These are phyloP conservation scores for Aporrectodea caliginosa DNA, from an alignment of 1,140 invertebrate genomes.

Conservation along the genomic window DNA sequence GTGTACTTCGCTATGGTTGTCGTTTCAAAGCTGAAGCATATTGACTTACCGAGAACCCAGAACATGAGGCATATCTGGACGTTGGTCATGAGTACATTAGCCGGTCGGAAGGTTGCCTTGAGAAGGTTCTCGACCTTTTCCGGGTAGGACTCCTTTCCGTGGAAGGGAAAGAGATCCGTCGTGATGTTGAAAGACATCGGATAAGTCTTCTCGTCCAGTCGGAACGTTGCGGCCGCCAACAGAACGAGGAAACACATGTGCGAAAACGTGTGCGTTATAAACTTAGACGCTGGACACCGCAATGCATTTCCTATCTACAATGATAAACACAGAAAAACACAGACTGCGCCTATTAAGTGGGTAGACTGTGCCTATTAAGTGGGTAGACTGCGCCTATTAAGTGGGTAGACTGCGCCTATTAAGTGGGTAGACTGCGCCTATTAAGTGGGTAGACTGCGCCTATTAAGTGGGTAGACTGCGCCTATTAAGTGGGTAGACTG, in stretches of 20 bases:
- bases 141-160: background rate
- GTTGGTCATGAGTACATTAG: slow-evolving; percentile 52
- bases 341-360: too few relatives aligned
- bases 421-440: too few relatives aligned
- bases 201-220: slow-evolving; percentile 19
- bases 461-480: too few relatives aligned
- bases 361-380: too few relatives aligned
- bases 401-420: too few relatives aligned
- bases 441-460: too few relatives aligned
- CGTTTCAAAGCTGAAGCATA: too few relatives aligned
- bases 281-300: slow-evolving; percentile 51
- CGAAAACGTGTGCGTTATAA: slow-evolving; percentile 50
- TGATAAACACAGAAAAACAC: too few relatives aligned
- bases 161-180: slow-evolving; percentile 13
- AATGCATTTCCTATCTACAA: slow-evolving; percentile 47
- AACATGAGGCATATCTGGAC: slow-evolving; percentile 56
- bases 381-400: too few relatives aligned
- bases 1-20: too few relatives aligned
- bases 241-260: slow-evolving; percentile 54
- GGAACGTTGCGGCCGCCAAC: slow-evolving; percentile 53
- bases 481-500: too few relatives aligned
- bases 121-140: slow-evolving; percentile 51
- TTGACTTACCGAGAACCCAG: slow-evolving; percentile 54
- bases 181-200: slow-evolving; percentile 24
- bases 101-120: slow-evolving; percentile 50